phyloP scores from a whole-genome alignment of 2,888 invertebrate species.

The Dilophus febrilis region DNA sequence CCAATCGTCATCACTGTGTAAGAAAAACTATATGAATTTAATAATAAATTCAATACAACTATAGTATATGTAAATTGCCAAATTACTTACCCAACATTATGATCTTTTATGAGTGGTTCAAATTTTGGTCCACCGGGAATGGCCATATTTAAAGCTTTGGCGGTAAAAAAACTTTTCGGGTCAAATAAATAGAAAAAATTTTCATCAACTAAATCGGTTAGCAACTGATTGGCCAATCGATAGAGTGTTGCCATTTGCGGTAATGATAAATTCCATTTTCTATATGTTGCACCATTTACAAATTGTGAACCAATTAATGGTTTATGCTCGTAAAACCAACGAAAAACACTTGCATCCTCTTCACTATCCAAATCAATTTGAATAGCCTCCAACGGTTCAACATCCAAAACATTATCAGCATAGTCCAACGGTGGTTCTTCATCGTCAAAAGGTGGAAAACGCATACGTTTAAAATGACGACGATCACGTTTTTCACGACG shows the following conservation, averaged over 20 bases:
- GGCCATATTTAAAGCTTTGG: conserved; percentile 98
- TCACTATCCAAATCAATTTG: conserved; percentile 95
- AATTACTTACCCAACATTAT: conserved; percentile 64
- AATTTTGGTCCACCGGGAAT: conserved; percentile 99
- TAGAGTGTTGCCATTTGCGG: conserved; percentile 98
- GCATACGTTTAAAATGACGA: conserved; percentile 96
- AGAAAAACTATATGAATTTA: conserved; percentile 8
- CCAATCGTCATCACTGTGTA: conserved; percentile 92
- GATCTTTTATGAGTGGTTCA: conserved; percentile 96
- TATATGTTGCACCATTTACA: conserved; percentile 94
- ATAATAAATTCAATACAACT: conserved; percentile 5
- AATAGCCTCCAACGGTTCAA: conserved; percentile 96
- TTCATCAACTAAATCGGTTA: conserved; percentile 94
- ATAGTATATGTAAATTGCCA: neutral
- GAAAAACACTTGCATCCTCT: conserved; percentile 77
- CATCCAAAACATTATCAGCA: conserved; percentile 97
- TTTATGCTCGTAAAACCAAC: conserved; percentile 98
- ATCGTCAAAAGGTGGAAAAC: conserved; percentile 99
- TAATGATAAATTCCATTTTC: conserved; percentile 87
- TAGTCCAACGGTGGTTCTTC: conserved; percentile 99
- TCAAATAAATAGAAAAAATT: conserved; percentile 99
- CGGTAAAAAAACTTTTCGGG: conserved; percentile 98
- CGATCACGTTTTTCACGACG: conserved; percentile 95
- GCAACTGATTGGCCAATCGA: conserved; percentile 88
- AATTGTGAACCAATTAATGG: conserved; percentile 79